Conservation (phyloP, 2,888 invertebrate species). For the Harmothoe impar region DNA sequence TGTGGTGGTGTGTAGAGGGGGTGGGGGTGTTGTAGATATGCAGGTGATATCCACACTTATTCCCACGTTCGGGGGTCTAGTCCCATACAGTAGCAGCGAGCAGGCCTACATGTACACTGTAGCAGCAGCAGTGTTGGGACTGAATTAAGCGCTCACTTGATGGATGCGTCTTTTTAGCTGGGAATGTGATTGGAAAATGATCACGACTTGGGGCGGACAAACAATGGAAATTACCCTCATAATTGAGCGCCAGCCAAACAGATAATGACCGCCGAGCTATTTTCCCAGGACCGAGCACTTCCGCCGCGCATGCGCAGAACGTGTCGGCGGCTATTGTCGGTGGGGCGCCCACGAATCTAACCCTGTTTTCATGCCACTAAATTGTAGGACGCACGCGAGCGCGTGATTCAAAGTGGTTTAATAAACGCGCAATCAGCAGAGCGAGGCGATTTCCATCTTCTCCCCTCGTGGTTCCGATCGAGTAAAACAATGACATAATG, state of each 20-base stretch:
- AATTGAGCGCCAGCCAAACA: conserved; percentile 62
- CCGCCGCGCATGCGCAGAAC: conserved; percentile 23
- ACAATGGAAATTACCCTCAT: conserved; percentile 61
- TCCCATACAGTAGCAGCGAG: background rate
- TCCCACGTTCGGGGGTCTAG: conserved; percentile 10
- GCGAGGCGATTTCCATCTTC: conserved; percentile 54
- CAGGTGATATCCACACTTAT: conserved; percentile 25
- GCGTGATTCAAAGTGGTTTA: conserved; percentile 58
- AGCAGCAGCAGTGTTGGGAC: background rate
- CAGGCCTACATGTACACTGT: too few species aligned
- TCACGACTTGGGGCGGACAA: conserved; percentile 44
- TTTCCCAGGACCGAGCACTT: conserved; percentile 52
- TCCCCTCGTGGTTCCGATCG: conserved; percentile 55
- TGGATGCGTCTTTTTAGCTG: conserved; percentile 38
- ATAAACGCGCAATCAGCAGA: conserved; percentile 29
- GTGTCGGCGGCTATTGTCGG: conserved; percentile 4
- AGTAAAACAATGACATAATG: conserved; percentile 61
- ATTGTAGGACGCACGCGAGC: conserved; percentile 57
- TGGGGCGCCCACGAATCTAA: background rate
- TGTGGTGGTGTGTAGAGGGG: background rate
- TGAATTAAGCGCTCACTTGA: conserved; percentile 45
- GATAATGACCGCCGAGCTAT: conserved; percentile 53
- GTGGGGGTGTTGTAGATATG: background rate
- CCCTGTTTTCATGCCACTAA: conserved; percentile 55
- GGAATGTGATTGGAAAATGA: conserved; percentile 54